Evolutionary conservation across 2,113 vertebrate genomes (phyloP), one percentile per base, ranked within the genome.

Genomic region (Donacobius atricapilla): DNA sequence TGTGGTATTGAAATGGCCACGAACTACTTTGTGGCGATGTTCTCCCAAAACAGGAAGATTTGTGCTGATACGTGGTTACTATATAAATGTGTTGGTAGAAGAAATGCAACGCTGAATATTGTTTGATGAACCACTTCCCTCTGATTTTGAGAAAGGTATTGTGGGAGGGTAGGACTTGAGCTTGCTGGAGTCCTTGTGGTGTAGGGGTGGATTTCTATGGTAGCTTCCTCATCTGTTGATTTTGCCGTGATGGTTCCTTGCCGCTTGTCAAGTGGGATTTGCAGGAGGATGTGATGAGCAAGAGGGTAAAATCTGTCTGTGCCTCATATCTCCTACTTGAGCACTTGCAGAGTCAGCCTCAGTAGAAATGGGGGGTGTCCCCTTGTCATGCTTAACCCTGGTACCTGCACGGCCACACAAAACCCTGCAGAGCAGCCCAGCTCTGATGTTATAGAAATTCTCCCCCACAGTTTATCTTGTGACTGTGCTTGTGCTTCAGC

Each of bases 131-230:
- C 19, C 10, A 33, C 21, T 45, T 75, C 16, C 11, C 8, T 66
- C 13, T 23, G 19, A 8, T 19, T n/a, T 53, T 53, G 33, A 51
- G 24, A 7, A n/a, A n/a, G 24, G n/a, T 8, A 11, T 21, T 68
- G 6, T 45, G 16, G 5, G 20, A 45, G 45, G 13, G 33, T 17
- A 25, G 28, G 3, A 15, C 11, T 68, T 39, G 19, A 65, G 14
- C 15, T 28, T 39, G 23, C 28, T 51, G 28, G 15, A 30, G 24
- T 20, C n/a, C 28, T 33, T 82, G 11, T 40, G 23, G 11, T 40
- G 23, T 47, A 39, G 16, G 6, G 8, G 7, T 21, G n/a, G 7
- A 6, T 0, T 1, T 31, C 13, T 57, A 2, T 1, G 18, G 60
- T 1, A 69, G 19, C 13, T 81, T 66, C 39, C 33, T 39, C 37